Conservation (phyloP, 2,888 invertebrate genomes). For the Tortricodes alternella region DNA sequence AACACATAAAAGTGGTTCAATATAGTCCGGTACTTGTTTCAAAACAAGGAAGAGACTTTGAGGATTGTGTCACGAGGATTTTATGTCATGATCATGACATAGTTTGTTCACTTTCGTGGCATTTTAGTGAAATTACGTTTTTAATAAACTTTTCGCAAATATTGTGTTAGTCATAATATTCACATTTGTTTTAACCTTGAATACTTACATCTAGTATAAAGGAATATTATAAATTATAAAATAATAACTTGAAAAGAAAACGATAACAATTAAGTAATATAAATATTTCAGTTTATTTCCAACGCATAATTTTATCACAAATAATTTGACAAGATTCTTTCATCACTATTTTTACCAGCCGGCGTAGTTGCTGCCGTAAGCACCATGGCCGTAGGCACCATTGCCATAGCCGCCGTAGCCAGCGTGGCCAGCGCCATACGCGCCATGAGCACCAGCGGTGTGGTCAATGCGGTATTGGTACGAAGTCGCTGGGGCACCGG, state of each 20-base stretch:
- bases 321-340: background rate
- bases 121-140: too few species aligned
- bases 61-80: too few species aligned
- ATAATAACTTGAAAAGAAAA: background rate
- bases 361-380: slow-evolving; percentile 29
- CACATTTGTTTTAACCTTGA: too few species aligned
- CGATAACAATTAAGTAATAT: too few species aligned
- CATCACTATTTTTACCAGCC: slow-evolving; percentile 27
- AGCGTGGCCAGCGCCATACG: slow-evolving; percentile 22
- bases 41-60: background rate
- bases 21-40: too few species aligned
- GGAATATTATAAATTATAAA: background rate
- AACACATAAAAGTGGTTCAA: too few species aligned
- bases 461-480: slow-evolving; percentile 6
- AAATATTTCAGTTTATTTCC: too few species aligned
- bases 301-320: too few species aligned
- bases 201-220: background rate
- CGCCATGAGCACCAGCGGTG: background rate
- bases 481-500: background rate
- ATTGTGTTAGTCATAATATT: too few species aligned
- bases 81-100: too few species aligned
- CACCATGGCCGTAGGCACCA: slow-evolving; percentile 26
- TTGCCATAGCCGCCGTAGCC: slow-evolving; percentile 28
- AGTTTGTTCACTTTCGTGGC: too few species aligned
- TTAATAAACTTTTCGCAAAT: too few species aligned